Evolutionary conservation across 2,797 vertebrate species (phyloP).

Genomic region (Aulostomus chinensis): DNA sequence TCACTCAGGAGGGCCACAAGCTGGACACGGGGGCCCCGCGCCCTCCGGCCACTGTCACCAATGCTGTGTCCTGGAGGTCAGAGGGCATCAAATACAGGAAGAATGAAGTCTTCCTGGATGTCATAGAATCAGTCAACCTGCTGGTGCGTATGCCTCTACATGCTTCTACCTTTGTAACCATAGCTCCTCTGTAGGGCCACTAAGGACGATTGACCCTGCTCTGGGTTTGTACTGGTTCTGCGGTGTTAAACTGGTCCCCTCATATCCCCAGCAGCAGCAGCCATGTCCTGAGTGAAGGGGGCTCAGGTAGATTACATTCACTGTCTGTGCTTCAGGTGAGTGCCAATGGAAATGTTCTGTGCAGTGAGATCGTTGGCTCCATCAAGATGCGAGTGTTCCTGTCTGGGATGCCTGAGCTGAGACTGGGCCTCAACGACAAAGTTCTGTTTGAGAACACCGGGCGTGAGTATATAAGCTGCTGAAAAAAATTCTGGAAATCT

Average conservation of each 20-base stretch:
- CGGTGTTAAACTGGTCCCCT: too few relatives aligned
- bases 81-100: slow-evolving; percentile 86
- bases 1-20: slow-evolving; percentile 99
- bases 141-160: too few relatives aligned
- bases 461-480: too few relatives aligned
- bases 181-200: too few relatives aligned
- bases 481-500: too few relatives aligned
- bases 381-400: slow-evolving; percentile 99
- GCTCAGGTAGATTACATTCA: too few relatives aligned
- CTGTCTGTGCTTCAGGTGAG: slow-evolving; percentile 96
- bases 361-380: slow-evolving; percentile 97
- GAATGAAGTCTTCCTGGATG: slow-evolving; percentile 92
- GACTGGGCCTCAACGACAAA: slow-evolving; percentile 96
- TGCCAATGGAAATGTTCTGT: slow-evolving; percentile 93
- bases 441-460: slow-evolving; percentile 99
- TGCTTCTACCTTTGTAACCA: too few relatives aligned
- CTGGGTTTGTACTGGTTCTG: too few relatives aligned
- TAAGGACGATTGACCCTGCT: neutral
- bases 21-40: slow-evolving; percentile 96
- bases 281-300: too few relatives aligned
- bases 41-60: slow-evolving; percentile 90
- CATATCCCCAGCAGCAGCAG: too few relatives aligned
- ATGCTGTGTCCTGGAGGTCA: slow-evolving; percentile 86
- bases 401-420: slow-evolving; percentile 96
- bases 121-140: slow-evolving; percentile 98